Evolutionary conservation across 2,888 invertebrate genomes (phyloP), one percentile per base, ranked within the genome.

Genomic region (Crioceris asparagi): DNA sequence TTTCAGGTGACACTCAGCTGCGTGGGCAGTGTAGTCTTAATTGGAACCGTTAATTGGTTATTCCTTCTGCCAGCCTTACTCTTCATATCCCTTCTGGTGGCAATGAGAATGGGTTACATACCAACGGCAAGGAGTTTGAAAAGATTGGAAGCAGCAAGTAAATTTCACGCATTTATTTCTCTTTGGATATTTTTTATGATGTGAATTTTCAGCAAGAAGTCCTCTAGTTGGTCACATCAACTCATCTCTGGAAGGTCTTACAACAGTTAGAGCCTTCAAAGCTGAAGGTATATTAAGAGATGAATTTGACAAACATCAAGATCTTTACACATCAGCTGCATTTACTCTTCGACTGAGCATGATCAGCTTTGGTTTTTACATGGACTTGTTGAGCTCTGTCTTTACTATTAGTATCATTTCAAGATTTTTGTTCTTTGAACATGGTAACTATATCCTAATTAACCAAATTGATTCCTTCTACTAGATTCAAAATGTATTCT

Each of bases 301-400:
- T 2, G 59, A 60, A 43, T 61, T 59, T 32, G 59, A 60, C 38
- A 41, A 41, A n/a, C 56, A 60, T 41, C 57, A 56, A 38, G 56
- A 61, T 36, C 29, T 59, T 4, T 53, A 55, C 41, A 56, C 50
- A 29, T 59, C 60, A 3, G 51, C 52, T 3, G 35, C 44, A 12
- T 54, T 53, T 30, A 59, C 56, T 48, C 39, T 49, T 29, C 32
- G 51, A 10, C 40, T 49, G 4, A 50, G 53, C 1, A 40, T 44
- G 7, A 44, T 46, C 29, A 54, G 57, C 1, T 60, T 57, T 40
- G 54, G 48, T 4, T 54, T 55, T 40, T 51, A 49, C 35, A 31
- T 59, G 35, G 57, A 58, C 25, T 31, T 51, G 34, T 26, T 57
- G 3, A 50, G 49, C n/a, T 39, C 36, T 11, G 14, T 46, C 6